Evolutionary conservation across 2,888 invertebrate genomes (phyloP).

Genomic region (Orthosia cruda): DNA sequence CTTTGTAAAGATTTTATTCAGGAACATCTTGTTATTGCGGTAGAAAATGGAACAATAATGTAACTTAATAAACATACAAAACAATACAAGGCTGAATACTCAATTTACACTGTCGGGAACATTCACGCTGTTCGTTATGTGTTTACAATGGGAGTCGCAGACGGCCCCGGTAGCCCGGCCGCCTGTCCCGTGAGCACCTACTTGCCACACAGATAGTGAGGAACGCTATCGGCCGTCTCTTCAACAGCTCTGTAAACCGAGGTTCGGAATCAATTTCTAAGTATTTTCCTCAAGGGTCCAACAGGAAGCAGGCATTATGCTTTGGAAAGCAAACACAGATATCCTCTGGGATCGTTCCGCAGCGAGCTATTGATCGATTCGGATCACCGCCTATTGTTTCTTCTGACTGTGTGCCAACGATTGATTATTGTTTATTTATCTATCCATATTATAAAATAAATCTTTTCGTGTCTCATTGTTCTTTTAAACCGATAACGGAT

Average conservation of each 20-base stretch:
- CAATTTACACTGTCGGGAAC: conserved; percentile 63
- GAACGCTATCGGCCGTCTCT: conserved; percentile 78
- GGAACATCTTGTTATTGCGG: conserved; percentile 46
- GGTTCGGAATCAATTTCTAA: conserved; percentile 78
- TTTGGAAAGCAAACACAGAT: conserved; percentile 68
- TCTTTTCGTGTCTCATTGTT: background rate
- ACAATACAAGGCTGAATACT: conserved; percentile 46
- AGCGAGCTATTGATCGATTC: conserved; percentile 48
- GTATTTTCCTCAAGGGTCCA: conserved; percentile 78
- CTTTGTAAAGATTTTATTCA: conserved; percentile 49
- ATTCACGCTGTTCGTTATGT: conserved; percentile 44
- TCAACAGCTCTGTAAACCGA: conserved; percentile 87
- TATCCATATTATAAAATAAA: background rate
- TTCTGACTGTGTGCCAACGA: conserved; percentile 42
- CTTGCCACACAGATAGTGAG: conserved; percentile 77
- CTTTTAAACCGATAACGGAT: background rate
- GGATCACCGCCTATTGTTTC: conserved; percentile 51
- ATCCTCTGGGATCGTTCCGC: conserved; percentile 58
- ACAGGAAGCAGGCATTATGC: conserved; percentile 70
- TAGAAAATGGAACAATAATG: conserved; percentile 25
- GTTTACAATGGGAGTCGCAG: conserved; percentile 65
- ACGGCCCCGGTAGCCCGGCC: conserved; percentile 37
- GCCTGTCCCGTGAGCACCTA: conserved; percentile 69
- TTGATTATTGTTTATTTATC: conserved; percentile 14
- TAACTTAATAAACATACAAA: conserved; percentile 40